phyloP scores from a whole-genome alignment of 2,113 vertebrate species.

The Andinoacara biseriatus region DNA sequence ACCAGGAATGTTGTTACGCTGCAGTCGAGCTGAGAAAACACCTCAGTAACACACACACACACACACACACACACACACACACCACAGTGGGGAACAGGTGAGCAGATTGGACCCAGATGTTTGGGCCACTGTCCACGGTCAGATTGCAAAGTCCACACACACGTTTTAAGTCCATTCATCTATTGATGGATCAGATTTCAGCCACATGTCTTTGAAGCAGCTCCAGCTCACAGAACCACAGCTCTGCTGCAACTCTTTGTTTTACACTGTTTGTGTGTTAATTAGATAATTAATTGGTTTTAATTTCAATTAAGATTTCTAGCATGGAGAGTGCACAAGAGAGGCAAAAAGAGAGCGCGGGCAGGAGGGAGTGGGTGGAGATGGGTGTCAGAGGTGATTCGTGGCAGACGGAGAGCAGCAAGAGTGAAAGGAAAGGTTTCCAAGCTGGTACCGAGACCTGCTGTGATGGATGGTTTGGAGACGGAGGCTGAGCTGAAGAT shows the following conservation, averaged over 20 bases:
- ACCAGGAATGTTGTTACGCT: slow-evolving; percentile 57
- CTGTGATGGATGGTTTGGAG: not conserved
- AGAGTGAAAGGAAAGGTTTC: not conserved
- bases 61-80: slow-evolving; percentile 31
- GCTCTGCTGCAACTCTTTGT: not conserved
- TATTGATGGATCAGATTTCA: not conserved
- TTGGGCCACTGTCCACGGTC: slow-evolving; percentile 44
- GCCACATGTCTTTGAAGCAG: not conserved
- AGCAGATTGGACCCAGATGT: slow-evolving; percentile 72
- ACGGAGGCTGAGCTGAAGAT: not conserved
- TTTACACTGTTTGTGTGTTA: not conserved
- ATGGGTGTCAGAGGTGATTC: not conserved
- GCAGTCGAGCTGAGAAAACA: slow-evolving; percentile 54
- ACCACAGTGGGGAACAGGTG: slow-evolving; percentile 30
- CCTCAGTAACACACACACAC: slow-evolving; percentile 20
- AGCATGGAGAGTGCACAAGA: not conserved
- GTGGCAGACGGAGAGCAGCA: not conserved
- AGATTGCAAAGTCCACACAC: not conserved
- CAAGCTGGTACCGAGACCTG: not conserved
- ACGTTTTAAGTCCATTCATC: not conserved
- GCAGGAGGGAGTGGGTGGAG: not conserved
- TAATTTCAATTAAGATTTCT: not conserved
- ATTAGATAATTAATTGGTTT: not conserved
- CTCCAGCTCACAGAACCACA: not conserved
- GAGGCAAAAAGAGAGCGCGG: not conserved